phyloP scores from a whole-genome alignment of 2,888 invertebrate genomes.

The Meandrusa payeni region DNA sequence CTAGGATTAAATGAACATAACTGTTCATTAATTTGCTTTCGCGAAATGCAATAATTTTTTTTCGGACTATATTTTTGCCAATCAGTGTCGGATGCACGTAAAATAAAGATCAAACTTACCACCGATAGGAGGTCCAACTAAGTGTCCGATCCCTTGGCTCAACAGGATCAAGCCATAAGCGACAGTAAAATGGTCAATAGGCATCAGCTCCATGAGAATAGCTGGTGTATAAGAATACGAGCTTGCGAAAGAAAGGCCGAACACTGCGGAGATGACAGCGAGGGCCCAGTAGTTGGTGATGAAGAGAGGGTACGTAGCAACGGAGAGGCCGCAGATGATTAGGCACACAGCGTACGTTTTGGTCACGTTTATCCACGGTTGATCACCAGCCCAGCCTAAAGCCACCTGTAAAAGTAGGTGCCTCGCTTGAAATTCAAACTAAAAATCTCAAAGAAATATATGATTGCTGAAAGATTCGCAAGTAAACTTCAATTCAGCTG shows the following conservation, averaged over 20 bases:
- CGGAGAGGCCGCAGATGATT: conserved; percentile 83
- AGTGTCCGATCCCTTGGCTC: conserved; percentile 96
- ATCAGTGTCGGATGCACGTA: too few species aligned
- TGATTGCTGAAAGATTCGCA: too few species aligned
- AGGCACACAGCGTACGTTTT: conserved; percentile 91
- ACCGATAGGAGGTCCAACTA: conserved; percentile 94
- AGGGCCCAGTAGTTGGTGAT: conserved; percentile 74
- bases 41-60: too few species aligned
- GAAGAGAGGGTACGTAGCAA: conserved; percentile 80
- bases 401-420: conserved; percentile 83
- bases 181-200: conserved; percentile 93
- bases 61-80: too few species aligned
- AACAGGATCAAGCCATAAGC: conserved; percentile 94
- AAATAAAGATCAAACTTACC: conserved; percentile 78
- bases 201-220: conserved; percentile 93
- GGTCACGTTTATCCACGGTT: conserved; percentile 90
- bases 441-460: too few species aligned
- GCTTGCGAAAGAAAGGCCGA: conserved; percentile 94
- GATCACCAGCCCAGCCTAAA: conserved; percentile 94
- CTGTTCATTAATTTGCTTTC: too few species aligned
- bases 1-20: too few species aligned
- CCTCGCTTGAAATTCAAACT: too few species aligned
- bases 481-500: too few species aligned
- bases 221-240: conserved; percentile 95
- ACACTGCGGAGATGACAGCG: conserved; percentile 81